Evolutionary conservation across 2,888 invertebrate genomes (phyloP), one percentile per base, ranked within the genome.

Genomic region (Sesia apiformis): DNA sequence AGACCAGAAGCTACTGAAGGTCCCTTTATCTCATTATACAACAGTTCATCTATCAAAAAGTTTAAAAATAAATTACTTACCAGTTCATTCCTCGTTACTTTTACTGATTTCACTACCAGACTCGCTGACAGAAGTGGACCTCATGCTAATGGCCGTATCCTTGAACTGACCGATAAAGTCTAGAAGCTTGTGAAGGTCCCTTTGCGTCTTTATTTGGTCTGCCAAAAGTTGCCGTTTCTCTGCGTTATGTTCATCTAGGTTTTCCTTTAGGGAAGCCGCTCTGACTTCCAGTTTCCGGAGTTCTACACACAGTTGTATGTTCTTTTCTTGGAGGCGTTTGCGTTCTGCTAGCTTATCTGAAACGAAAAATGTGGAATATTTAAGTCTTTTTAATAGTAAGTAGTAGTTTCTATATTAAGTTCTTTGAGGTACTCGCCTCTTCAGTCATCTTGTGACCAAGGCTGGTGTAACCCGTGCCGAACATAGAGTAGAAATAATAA

Each of bases 161-260:
- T 87, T 87, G 57, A 90, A 90, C 59, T 86, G 88, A 55, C 87
- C 83, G 64, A 90, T 85, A 65, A 90, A 90, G 64, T 90, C 90
- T 4, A 90, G 74, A 5, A 90, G 79, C 56, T 87, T 88, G 72
- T 90, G 88, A 7, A 90, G 74, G 65, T 89, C 85, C 59, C 87
- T 75, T 66, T 88, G 89, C 3, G 87, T 90, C 58, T 84, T 80
- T 38, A 90, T 87, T 65, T 90, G 89, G 58, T 86, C 85, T 3
- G 89, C 79, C 6, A 90, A 64, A 7, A 90, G 68, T 56, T 88
- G 82, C 3, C 88, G 70, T 59, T 90, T 90, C 65, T 89, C 90
- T 0, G 80, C 83, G 49, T 87, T 87, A 59, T 88, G 89, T 39
- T 87, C 87, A 62, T 88, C 87, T 5, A 90, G 60, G 58, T 84